Evolutionary conservation across 2,797 vertebrate genomes (phyloP).

Genomic region (Cossypha dichroa): DNA sequence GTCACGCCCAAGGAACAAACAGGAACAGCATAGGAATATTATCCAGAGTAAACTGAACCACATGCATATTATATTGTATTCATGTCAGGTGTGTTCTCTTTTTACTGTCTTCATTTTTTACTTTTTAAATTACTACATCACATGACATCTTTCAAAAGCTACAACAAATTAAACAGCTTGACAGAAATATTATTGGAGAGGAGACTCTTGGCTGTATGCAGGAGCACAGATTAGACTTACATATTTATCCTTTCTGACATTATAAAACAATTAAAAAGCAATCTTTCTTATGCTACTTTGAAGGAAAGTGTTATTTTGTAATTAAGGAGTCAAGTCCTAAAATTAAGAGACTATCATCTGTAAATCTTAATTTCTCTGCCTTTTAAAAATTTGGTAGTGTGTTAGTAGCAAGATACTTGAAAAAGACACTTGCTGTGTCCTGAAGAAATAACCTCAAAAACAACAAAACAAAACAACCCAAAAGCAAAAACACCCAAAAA

Average conservation of each 20-base stretch:
- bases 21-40: not conserved
- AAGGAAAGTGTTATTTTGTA: not conserved
- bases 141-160: not conserved
- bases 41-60: not conserved
- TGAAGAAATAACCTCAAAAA: not conserved
- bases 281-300: not conserved
- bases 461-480: not conserved
- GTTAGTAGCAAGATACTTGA: not conserved
- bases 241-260: conserved; percentile 32
- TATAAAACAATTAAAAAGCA: conserved; percentile 8
- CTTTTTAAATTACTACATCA: not conserved
- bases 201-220: not conserved
- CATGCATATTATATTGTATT: not conserved
- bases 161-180: conserved; percentile 22
- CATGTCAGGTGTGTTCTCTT: not conserved
- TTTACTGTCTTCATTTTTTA: not conserved
- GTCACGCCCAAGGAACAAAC: not conserved
- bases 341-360: not conserved
- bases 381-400: not conserved
- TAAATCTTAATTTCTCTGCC: not conserved
- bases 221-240: not conserved
- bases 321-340: not conserved
- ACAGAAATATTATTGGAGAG: conserved; percentile 8
- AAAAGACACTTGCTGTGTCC: not conserved
- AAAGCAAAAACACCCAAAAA: not conserved